Percentiles rank a stretch among this genome's conserved stretches.
phyloP scores from a whole-genome alignment of 30 jellyfish, hydroid and myxozoan genomes.

The Aurelia sp. region DNA sequence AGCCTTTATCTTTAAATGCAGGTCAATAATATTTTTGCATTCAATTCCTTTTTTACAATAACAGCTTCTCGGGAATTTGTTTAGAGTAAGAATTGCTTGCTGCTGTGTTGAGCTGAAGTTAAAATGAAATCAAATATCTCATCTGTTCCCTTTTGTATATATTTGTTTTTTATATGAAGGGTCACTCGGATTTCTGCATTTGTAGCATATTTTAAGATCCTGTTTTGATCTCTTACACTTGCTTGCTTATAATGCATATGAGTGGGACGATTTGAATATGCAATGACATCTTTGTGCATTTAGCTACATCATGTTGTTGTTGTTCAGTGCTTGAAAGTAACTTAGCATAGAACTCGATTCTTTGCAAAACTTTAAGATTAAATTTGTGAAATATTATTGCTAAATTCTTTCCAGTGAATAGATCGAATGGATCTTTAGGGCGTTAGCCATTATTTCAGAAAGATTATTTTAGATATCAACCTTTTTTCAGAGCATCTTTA shows the following conservation, averaged over 20 bases:
- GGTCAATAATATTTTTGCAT: constrained; percentile 21
- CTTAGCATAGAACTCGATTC: too few relatives aligned
- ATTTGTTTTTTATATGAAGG: constrained; percentile 5
- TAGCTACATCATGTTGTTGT: too few relatives aligned
- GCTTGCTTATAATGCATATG: background rate
- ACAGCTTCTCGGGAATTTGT: background rate
- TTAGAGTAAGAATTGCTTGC: constrained; percentile 9
- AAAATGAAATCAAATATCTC: background rate
- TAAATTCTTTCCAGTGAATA: too few relatives aligned
- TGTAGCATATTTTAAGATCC: constrained; percentile 39
- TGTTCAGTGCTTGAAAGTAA: too few relatives aligned
- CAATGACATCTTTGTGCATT: too few relatives aligned
- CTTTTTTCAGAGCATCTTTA: too few relatives aligned
- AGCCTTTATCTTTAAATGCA: background rate
- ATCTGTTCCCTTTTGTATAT: background rate
- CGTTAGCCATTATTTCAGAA: too few relatives aligned
- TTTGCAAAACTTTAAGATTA: too few relatives aligned
- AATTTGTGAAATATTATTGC: too few relatives aligned
- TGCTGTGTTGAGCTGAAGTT: constrained; percentile 2
- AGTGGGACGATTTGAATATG: too few relatives aligned
- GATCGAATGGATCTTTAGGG: too few relatives aligned
- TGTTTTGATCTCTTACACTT: background rate
- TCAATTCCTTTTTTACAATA: background rate
- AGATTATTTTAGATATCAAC: too few relatives aligned
- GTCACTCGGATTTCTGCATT: constrained; percentile 22